Percentiles rank a stretch among this genome's conserved stretches.
These are phyloP conservation scores for Prosopocoilus inquinatus DNA, from an alignment of 2,888 invertebrate species.

Conservation along the genomic window DNA sequence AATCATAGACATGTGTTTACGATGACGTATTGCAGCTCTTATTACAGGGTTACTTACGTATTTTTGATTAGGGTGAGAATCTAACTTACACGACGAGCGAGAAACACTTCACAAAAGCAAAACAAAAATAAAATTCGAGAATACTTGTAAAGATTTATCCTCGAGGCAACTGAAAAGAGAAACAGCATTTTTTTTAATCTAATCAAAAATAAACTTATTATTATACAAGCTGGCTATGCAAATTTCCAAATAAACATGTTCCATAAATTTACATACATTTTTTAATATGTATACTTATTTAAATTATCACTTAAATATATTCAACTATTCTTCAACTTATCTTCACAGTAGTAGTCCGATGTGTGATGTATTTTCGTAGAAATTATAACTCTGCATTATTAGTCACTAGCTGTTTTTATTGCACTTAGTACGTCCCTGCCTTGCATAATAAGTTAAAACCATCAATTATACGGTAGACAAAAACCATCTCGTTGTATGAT, in stretches of 20 bases:
- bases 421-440: slow-evolving; percentile 1
- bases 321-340: background rate
- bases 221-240: too few species aligned
- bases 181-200: too few species aligned
- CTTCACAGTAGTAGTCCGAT: background rate
- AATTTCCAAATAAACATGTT: too few species aligned
- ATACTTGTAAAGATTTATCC: too few species aligned
- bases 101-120: too few species aligned
- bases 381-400: background rate
- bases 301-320: background rate
- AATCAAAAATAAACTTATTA: too few species aligned
- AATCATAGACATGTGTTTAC: slow-evolving; percentile 38
- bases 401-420: background rate
- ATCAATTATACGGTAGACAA: slow-evolving; percentile 9
- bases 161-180: too few species aligned
- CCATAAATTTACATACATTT: too few species aligned
- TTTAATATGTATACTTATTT: too few species aligned
- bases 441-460: background rate
- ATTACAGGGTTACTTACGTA: slow-evolving; percentile 7
- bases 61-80: background rate
- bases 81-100: too few species aligned
- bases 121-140: too few species aligned
- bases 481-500: slow-evolving; percentile 6
- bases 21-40: slow-evolving; percentile 32
- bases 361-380: background rate